Evolutionary conservation across 2,888 invertebrate species (phyloP).

Genomic region (Drosophila paranaensis): DNA sequence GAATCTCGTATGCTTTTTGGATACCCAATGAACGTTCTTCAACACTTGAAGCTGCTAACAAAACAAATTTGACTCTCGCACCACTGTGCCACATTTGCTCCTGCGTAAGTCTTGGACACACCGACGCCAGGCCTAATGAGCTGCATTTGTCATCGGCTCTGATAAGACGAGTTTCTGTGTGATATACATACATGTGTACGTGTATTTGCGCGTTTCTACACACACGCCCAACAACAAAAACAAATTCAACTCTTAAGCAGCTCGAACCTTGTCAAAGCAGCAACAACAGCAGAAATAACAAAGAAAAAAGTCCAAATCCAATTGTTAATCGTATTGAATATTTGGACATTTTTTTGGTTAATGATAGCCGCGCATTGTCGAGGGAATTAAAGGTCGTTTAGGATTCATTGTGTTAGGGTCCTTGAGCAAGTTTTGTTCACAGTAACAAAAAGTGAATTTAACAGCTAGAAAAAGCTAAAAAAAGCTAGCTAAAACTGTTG

Average conservation of each 20-base stretch:
- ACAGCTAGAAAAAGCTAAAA: background rate
- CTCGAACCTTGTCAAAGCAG: slow-evolving; percentile 32
- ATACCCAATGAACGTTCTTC: background rate
- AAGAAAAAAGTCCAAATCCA: slow-evolving; percentile 22
- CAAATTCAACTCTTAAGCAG: slow-evolving; percentile 11
- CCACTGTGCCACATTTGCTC: slow-evolving; percentile 28
- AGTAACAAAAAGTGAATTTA: background rate
- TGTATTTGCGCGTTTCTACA: slow-evolving; percentile 56
- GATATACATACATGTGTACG: too few relatives aligned
- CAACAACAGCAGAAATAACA: slow-evolving; percentile 21
- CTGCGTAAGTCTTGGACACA: slow-evolving; percentile 11
- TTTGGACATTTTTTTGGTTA: slow-evolving; percentile 31
- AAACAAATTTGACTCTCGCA: background rate
- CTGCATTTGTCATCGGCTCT: slow-evolving; percentile 55
- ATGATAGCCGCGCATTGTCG: slow-evolving; percentile 32
- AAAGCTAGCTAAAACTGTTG: background rate
- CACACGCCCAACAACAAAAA: slow-evolving; percentile 36
- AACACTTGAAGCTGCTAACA: background rate
- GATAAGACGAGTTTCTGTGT: slow-evolving; percentile 51
- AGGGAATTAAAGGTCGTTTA: slow-evolving; percentile 44
- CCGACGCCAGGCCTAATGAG: slow-evolving; percentile 43
- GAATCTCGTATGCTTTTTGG: background rate
- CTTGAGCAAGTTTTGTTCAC: background rate
- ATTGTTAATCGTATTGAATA: slow-evolving; percentile 40
- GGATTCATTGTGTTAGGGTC: slow-evolving; percentile 21